Conservation (phyloP, 2,888 invertebrate genomes). For the Pollenia angustigena region DNA sequence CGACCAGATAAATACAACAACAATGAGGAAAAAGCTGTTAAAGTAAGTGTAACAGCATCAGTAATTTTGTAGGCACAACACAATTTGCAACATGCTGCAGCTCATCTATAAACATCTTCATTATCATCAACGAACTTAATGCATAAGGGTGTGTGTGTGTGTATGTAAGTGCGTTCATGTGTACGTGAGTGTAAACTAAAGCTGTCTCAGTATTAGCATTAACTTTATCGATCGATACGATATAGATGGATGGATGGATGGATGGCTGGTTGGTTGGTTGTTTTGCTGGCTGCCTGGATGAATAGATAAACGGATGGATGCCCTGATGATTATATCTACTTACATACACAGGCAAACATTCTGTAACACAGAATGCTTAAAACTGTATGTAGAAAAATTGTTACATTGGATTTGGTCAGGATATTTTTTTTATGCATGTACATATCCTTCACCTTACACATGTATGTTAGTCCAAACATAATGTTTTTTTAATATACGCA, state of each 20-base stretch:
- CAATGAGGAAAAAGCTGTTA: not conserved
- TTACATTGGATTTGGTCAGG: conserved; percentile 11
- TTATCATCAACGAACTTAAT: conserved; percentile 20
- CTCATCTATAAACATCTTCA: conserved; percentile 44
- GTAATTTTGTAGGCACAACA: conserved; percentile 27
- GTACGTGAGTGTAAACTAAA: conserved; percentile 19
- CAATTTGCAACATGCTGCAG: conserved; percentile 23
- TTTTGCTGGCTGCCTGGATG: conserved; percentile 11
- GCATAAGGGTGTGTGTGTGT: not conserved
- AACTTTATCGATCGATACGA: conserved; percentile 52
- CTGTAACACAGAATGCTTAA: not conserved
- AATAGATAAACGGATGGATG: conserved; percentile 22
- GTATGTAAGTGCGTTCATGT: not conserved
- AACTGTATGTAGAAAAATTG: not conserved
- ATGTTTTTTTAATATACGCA: conserved; percentile 23
- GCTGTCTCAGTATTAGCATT: conserved; percentile 53
- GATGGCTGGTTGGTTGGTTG: not conserved
- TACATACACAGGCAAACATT: not conserved
- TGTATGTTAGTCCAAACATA: not conserved
- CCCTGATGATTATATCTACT: conserved; percentile 38
- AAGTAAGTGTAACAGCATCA: conserved; percentile 40
- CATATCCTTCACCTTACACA: conserved; percentile 30
- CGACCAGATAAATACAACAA: not conserved
- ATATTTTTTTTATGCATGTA: conserved; percentile 39
- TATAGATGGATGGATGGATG: conserved; percentile 15